These are phyloP conservation scores for Tretioscincus oriximinensis DNA, from an alignment of 2,113 vertebrate species.

Conservation along the genomic window DNA sequence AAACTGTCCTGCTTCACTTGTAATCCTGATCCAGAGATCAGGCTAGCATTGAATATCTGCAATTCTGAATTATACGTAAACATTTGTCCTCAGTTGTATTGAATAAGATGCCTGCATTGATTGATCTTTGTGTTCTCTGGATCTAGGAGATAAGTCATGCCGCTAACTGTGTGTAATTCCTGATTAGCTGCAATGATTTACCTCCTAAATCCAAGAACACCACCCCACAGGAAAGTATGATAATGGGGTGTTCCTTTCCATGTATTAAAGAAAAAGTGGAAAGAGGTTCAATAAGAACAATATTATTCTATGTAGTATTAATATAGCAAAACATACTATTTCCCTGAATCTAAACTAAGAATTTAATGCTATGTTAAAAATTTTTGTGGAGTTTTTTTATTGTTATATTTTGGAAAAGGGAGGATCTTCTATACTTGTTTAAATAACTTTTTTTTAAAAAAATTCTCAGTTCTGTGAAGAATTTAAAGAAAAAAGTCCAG, in stretches of 20 bases:
- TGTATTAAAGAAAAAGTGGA: background rate
- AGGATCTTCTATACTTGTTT: background rate
- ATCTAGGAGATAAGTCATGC: no score
- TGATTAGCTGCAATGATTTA: no score
- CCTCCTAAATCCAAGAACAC: no score
- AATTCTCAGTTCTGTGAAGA: slow-evolving; percentile 93
- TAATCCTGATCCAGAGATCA: no score
- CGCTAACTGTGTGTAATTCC: no score
- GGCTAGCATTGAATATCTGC: no score
- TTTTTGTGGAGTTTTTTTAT: background rate
- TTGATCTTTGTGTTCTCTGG: background rate
- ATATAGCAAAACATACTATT: background rate
- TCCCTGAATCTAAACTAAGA: background rate
- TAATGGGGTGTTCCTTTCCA: background rate
- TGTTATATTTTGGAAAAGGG: background rate
- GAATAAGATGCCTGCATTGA: background rate
- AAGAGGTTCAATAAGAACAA: background rate
- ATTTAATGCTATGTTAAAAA: no score
- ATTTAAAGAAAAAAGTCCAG: slow-evolving; percentile 92
- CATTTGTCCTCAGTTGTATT: background rate
- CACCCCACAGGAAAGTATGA: no score
- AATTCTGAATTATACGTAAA: background rate
- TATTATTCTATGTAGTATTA: background rate
- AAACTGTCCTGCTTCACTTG: no score
- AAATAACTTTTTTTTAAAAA: background rate